Evolutionary conservation across 1,140 invertebrate genomes (phyloP).

Genomic region (Papilio polyxenes): DNA sequence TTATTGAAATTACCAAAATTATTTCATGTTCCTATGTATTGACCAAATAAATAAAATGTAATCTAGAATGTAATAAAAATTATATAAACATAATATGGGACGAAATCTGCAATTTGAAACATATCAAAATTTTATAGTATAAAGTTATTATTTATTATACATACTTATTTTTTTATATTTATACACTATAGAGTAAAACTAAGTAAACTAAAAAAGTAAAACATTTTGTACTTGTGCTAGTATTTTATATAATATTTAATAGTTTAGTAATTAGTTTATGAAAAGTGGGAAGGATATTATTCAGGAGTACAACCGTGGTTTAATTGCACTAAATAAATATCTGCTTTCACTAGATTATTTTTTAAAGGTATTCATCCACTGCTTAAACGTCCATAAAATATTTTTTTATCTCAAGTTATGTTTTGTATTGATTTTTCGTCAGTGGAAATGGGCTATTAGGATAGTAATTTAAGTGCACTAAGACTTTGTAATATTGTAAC

Average conservation of each 20-base stretch:
- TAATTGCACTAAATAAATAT: too few species aligned
- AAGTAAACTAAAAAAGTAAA: too few species aligned
- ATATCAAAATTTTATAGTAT: neutral
- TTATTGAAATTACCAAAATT: neutral
- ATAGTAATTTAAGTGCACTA: constrained; percentile 3
- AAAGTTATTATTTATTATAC: too few species aligned
- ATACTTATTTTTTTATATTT: too few species aligned
- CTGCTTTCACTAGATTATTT: neutral
- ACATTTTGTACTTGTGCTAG: too few species aligned
- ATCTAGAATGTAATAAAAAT: neutral
- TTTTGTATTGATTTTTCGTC: neutral
- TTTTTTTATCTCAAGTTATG: neutral
- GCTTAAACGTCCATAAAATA: neutral
- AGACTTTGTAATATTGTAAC: neutral
- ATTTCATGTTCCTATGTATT: constrained; percentile 4
- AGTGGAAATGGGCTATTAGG: neutral
- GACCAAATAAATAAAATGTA: neutral
- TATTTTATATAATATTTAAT: too few species aligned
- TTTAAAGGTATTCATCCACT: neutral
- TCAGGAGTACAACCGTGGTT: too few species aligned
- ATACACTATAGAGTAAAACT: too few species aligned
- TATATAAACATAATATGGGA: neutral
- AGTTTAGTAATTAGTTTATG: too few species aligned
- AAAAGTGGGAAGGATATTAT: too few species aligned
- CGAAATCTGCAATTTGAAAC: neutral